Percentiles rank a stretch among this genome's conserved stretches.
Conservation (phyloP, 2,888 invertebrate genomes). For the Exephanes ischioxanthus region DNA sequence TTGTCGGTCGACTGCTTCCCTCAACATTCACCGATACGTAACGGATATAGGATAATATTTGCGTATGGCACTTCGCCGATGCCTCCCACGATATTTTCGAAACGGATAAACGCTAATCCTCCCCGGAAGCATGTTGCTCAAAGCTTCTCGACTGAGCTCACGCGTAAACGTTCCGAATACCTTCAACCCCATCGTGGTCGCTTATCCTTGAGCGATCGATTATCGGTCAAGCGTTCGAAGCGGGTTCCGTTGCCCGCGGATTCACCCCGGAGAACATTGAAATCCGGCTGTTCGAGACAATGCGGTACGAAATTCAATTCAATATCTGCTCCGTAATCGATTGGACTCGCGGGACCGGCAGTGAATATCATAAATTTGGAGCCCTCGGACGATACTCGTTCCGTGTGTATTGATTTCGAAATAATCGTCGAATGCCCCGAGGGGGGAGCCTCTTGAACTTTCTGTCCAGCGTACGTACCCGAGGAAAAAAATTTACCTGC, state of each 20-base stretch:
- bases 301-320: constrained; percentile 49
- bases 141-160: constrained; percentile 46
- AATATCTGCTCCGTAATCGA: constrained; percentile 35
- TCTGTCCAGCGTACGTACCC: constrained; percentile 12
- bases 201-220: constrained; percentile 45
- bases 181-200: neutral
- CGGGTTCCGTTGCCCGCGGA: constrained; percentile 4
- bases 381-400: constrained; percentile 2
- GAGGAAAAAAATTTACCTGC: constrained; percentile 20
- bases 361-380: constrained; percentile 2
- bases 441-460: constrained; percentile 42
- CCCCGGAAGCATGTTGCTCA: constrained; percentile 4
- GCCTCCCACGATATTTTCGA: neutral
- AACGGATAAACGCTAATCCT: constrained; percentile 31
- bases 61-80: neutral
- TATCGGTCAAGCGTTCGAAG: constrained; percentile 38
- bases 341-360: constrained; percentile 29
- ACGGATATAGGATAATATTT: neutral
- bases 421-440: constrained; percentile 15
- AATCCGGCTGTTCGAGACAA: constrained; percentile 8
- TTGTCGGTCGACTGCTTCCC: neutral
- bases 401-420: constrained; percentile 30
- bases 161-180: constrained; percentile 52
- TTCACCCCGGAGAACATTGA: neutral
- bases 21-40: no score